phyloP scores from a whole-genome alignment of 2,888 invertebrate species.

The Drosophila nigritarsus region DNA sequence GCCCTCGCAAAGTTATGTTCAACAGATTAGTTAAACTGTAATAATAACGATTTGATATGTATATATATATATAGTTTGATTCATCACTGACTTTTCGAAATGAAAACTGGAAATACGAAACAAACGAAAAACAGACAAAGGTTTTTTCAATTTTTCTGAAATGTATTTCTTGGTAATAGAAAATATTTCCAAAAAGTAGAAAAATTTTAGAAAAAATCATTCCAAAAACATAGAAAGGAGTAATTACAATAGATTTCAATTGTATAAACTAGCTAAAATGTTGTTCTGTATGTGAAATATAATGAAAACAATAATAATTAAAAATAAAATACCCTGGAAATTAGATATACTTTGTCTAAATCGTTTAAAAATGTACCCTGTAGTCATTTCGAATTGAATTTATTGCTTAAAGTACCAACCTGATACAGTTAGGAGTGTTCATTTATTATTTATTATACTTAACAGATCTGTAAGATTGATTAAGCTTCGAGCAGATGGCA shows the following conservation, averaged over 20 bases:
- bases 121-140: not conserved
- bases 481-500: not conserved
- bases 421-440: not conserved
- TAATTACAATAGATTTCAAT: not conserved
- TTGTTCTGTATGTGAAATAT: not conserved
- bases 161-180: not conserved
- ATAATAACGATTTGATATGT: not conserved
- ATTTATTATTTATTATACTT: not conserved
- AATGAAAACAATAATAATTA: not conserved
- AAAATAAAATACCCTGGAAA: not conserved
- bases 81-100: not conserved
- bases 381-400: not conserved
- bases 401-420: not conserved
- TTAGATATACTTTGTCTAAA: not conserved
- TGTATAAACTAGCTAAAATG: not conserved
- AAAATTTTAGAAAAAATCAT: not conserved
- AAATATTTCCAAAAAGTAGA: not conserved
- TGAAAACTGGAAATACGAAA: not conserved
- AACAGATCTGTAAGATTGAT: not conserved
- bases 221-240: not conserved
- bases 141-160: not conserved
- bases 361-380: not conserved
- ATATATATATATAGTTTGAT: not conserved
- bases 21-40: not conserved
- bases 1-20: constrained; percentile 17